phyloP scores from a whole-genome alignment of 2,888 invertebrate species.

The Campopleginae sp. region DNA sequence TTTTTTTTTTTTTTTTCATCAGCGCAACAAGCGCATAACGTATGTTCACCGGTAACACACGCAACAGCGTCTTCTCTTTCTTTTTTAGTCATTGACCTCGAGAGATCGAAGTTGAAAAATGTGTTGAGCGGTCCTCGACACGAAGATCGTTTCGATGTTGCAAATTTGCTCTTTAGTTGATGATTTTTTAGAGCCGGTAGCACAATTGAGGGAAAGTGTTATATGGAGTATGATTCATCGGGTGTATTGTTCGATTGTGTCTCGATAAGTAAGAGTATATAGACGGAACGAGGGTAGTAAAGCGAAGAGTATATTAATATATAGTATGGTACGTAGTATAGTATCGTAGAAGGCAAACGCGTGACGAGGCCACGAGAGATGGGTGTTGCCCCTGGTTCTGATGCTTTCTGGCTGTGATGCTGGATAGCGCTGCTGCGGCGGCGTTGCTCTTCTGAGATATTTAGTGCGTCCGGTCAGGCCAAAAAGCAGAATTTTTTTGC shows the following conservation, averaged over 20 bases:
- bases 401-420: conserved; percentile 47
- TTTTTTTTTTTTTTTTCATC: neutral
- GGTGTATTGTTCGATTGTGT: conserved; percentile 20
- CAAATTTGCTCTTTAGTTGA: neutral
- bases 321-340: conserved; percentile 52
- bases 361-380: conserved; percentile 66
- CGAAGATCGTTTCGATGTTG: neutral
- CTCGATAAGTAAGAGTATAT: conserved; percentile 7
- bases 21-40: conserved; percentile 31
- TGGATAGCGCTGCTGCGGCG: conserved; percentile 54
- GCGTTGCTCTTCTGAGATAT: conserved; percentile 49
- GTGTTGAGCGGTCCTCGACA: neutral
- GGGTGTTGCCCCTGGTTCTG: conserved; percentile 65
- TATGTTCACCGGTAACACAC: conserved; percentile 20
- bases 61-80: conserved; percentile 36
- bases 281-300: conserved; percentile 24
- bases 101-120: neutral
- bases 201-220: neutral
- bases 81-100: conserved; percentile 22
- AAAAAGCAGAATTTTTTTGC: conserved; percentile 14
- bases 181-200: conserved; percentile 2
- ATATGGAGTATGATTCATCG: conserved; percentile 1
- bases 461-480: conserved; percentile 36
- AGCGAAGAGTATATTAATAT: conserved; percentile 19
- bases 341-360: conserved; percentile 58